Percentiles rank a stretch among this genome's conserved stretches.
These are phyloP conservation scores for Heterodera filipjevi DNA, from an alignment of 2,888 invertebrate genomes.

Conservation along the genomic window DNA sequence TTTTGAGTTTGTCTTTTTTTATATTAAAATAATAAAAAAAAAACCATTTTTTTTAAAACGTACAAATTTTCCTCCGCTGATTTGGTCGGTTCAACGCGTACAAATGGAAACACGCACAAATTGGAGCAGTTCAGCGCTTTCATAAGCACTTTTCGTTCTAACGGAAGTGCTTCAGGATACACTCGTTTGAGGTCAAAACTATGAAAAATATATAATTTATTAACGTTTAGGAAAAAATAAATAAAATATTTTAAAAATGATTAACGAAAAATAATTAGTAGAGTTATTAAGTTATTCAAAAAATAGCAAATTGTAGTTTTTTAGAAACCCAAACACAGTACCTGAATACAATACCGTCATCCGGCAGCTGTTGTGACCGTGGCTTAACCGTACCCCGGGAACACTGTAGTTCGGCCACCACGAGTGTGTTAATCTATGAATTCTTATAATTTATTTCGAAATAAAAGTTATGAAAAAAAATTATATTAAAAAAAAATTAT, in stretches of 20 bases:
- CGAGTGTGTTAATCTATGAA: conserved; percentile 36
- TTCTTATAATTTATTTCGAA: too few species aligned
- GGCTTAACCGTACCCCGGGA: conserved; percentile 36
- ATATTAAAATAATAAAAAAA: not conserved
- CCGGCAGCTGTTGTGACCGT: conserved; percentile 17
- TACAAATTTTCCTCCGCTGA: conserved; percentile 6
- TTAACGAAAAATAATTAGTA: too few species aligned
- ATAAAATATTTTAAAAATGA: not conserved
- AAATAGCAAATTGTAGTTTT: too few species aligned
- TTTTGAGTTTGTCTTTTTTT: too few species aligned
- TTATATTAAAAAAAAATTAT: not conserved
- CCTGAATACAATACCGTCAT: conserved; percentile 17
- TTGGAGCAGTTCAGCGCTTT: conserved; percentile 38
- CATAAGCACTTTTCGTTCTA: conserved; percentile 10
- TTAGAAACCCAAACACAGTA: too few species aligned
- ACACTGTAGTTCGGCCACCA: conserved; percentile 42
- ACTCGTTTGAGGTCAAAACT: conserved; percentile 27
- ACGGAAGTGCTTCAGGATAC: conserved; percentile 6
- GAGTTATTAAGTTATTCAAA: too few species aligned
- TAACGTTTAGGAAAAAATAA: too few species aligned
- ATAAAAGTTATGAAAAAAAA: not conserved
- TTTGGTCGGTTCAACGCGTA: conserved; percentile 41
- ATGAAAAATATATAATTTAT: too few species aligned
- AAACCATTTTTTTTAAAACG: too few species aligned
- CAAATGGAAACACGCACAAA: conserved; percentile 60